These are phyloP conservation scores for Drosophila mercatorum DNA, from an alignment of 2,888 invertebrate genomes.

Conservation along the genomic window DNA sequence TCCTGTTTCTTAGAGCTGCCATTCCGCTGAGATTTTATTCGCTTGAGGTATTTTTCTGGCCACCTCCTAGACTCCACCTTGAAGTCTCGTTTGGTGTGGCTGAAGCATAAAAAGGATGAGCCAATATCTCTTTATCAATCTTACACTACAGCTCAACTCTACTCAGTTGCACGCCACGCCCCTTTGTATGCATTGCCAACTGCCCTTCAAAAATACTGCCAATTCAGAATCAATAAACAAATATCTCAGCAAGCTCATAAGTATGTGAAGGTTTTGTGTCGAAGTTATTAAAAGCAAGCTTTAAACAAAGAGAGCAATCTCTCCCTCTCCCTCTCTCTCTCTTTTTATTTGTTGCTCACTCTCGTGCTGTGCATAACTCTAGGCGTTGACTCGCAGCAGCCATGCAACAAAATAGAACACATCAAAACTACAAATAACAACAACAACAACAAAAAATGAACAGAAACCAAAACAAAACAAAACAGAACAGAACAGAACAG, in stretches of 20 bases:
- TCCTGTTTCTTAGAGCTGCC: too few relatives aligned
- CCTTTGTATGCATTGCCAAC: too few relatives aligned
- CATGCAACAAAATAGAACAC: constrained; percentile 19
- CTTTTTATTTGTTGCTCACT: too few relatives aligned
- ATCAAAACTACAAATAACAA: constrained; percentile 22
- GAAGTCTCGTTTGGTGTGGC: too few relatives aligned
- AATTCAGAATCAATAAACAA: background rate
- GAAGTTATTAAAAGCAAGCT: background rate
- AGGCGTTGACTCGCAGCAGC: background rate
- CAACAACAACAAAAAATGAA: background rate
- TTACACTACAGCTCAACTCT: too few relatives aligned
- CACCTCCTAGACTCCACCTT: too few relatives aligned
- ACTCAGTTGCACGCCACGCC: too few relatives aligned
- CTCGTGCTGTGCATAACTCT: background rate
- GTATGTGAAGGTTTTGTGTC: background rate
- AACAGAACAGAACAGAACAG: constrained; percentile 15
- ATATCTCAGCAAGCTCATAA: background rate
- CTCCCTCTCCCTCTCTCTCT: background rate
- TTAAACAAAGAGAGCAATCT: background rate
- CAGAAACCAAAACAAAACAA: background rate
- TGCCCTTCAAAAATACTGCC: background rate
- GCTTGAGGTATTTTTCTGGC: too few relatives aligned
- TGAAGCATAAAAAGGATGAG: too few relatives aligned
- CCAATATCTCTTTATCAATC: too few relatives aligned
- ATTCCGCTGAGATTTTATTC: too few relatives aligned